Conservation (phyloP, 2,113 vertebrate genomes). For the Eulemur rufifrons region DNA sequence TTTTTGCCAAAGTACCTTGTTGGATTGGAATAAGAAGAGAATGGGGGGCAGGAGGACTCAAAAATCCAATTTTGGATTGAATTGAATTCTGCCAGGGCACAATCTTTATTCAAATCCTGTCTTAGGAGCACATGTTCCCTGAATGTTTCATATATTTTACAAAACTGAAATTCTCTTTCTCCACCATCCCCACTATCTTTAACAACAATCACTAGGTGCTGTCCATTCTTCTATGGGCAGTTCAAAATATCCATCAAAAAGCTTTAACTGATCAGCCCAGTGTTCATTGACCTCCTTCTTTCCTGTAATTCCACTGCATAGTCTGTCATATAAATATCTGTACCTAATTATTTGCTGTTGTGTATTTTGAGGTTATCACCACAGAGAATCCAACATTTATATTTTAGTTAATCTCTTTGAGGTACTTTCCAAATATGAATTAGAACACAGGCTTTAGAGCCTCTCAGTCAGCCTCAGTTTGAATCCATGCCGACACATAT, state of each 20-base stretch:
- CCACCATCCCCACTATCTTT: neutral
- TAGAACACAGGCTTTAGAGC: neutral
- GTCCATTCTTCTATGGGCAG: neutral
- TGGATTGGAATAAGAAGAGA: neutral
- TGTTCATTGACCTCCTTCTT: neutral
- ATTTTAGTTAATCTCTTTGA: neutral
- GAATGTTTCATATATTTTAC: neutral
- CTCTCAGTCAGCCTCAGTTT: neutral
- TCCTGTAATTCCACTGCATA: neutral
- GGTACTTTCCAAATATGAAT: neutral
- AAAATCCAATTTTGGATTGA: conserved; percentile 2
- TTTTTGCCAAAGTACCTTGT: conserved; percentile 22
- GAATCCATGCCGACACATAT: neutral
- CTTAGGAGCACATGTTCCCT: neutral
- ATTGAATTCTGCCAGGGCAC: neutral
- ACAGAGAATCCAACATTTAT: neutral
- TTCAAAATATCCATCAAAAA: neutral
- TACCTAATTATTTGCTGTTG: neutral
- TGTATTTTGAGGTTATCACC: neutral
- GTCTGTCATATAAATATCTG: neutral
- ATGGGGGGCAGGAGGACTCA: neutral
- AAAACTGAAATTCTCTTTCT: conserved; percentile 5
- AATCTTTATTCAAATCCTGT: conserved; percentile 5
- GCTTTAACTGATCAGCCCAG: neutral
- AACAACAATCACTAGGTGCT: neutral